Base-by-base conservation (phyloP, 2,797 vertebrate species). In the Naso thynnoides region DNA sequence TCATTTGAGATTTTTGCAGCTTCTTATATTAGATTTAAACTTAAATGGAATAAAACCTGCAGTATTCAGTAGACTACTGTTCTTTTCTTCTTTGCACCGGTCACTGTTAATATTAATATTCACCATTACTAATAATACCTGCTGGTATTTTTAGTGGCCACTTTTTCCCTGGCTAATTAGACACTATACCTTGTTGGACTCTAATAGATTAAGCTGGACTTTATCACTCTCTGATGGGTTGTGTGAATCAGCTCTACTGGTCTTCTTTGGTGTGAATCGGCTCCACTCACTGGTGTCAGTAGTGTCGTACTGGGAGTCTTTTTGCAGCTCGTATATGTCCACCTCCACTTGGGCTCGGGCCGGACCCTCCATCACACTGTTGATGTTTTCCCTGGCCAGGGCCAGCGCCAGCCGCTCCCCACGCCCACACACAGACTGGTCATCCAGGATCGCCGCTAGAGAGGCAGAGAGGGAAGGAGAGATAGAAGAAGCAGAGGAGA, bases 291-390 rank as follows among this genome's bases (percentile, higher is more conserved):
- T 98, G 82, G 96, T 98, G 91, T 98, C 96, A 16, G 97, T 98
- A 74, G 97, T 97, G 93, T 98, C 96, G 79, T 98, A 98, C 92
- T 98, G 97, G 89, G 96, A 98, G 93, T 98, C 97, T 87, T 94
- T 96, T 87, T 96, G 96, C 80, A 98, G 94, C 91, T 98, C 97
- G 14, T 97, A 98, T 91, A 98, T 96, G 92, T 97, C 97, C 76
- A 98, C 97, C 85, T 98, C 96, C 73, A 97, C 96, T 2, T 96
- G 94, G 38, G 96, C 96, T 58, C 95, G 94, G 66, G 95, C 83
- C 0, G 96, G 94, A 63, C 95, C 94, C 89, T 97, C 96, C 72
- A 95, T 95, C 88, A 96, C 89, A 31, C 96, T 96, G 91, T 97
- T 98, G 92, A 98, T 97, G 88, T 97, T 97, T 83, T 98, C 97